Base-by-base conservation (phyloP, 2,888 invertebrate species). In the Gnatocerus cornutus region DNA sequence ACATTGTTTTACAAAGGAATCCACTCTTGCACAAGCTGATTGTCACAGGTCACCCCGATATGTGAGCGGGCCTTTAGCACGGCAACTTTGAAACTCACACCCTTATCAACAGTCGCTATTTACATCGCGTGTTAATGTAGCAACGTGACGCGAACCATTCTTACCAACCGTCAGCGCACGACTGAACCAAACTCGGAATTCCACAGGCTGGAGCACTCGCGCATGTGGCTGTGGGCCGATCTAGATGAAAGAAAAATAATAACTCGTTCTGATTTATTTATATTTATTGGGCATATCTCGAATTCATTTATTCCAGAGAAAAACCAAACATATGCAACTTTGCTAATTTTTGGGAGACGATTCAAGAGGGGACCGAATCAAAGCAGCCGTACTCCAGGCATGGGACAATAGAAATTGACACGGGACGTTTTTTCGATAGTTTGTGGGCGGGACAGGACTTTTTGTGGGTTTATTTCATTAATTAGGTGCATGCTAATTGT, bases 241-340 rank as follows among this genome's bases (percentile, higher is more conserved):
- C 73, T 74, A 74, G 75, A 75, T 74, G 74, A 72, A 73, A 78
- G 74, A 79, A 78, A 80, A 79, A 79, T 78, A 76, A 77, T 76
- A 80, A 81, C 80, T 78, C 74, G 81, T 80, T 79, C 77, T 76
- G 78, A 80, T 80, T 80, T 79, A 77, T 80, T 81, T 80, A 78
- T 79, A 75, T 78, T 77, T 77, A 78, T 77, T 74, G 74, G 72
- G 53, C 10, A 58, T 76, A 73, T 75, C 71, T 69, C 63, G 71
- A 64, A 70, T 66, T 63, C 67, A 67, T 71, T 70, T 67, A 67
- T 71, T 70, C 50, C 21, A 13, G 46, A 12, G 30, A 45, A 45
- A 29, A 59, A 10, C 29, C 46, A 48, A 45, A 46, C 59, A 67
- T 14, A 58, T 58, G 66, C 37, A 8, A 55, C 29, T 56, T 65